phyloP scores from a whole-genome alignment of 2,797 vertebrate genomes.

The Artibeus jamaicensis region DNA sequence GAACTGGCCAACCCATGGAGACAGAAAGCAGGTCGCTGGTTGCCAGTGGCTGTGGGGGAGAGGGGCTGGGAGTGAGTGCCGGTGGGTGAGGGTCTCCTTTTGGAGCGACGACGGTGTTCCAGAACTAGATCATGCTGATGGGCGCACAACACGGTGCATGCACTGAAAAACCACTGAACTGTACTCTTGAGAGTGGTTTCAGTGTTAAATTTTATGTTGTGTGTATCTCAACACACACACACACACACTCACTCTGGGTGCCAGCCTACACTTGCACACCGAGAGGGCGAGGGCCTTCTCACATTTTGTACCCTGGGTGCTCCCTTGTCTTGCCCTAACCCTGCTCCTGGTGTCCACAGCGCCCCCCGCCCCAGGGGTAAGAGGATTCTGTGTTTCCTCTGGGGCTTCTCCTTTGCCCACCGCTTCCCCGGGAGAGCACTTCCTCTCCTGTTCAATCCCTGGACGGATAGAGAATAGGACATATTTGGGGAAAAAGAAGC shows the following conservation, averaged over 20 bases:
- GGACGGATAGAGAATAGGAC: neutral
- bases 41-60: fast-evolving
- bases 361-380: fast-evolving
- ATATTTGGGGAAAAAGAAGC: neutral
- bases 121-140: neutral
- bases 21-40: neutral
- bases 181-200: neutral
- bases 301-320: neutral
- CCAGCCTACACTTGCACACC: fast-evolving
- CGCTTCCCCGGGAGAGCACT: neutral
- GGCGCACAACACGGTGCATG: neutral
- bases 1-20: neutral
- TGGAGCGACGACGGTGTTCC: neutral
- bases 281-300: neutral
- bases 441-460: neutral
- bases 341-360: neutral
- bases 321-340: fast-evolving
- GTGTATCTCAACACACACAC: neutral
- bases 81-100: neutral
- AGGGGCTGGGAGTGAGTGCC: neutral
- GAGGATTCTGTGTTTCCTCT: neutral
- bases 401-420: neutral
- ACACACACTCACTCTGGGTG: neutral
- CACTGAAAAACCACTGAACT: neutral
- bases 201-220: neutral